Base-by-base conservation (phyloP, 2,113 vertebrate species). In the Tachycineta bicolor region DNA sequence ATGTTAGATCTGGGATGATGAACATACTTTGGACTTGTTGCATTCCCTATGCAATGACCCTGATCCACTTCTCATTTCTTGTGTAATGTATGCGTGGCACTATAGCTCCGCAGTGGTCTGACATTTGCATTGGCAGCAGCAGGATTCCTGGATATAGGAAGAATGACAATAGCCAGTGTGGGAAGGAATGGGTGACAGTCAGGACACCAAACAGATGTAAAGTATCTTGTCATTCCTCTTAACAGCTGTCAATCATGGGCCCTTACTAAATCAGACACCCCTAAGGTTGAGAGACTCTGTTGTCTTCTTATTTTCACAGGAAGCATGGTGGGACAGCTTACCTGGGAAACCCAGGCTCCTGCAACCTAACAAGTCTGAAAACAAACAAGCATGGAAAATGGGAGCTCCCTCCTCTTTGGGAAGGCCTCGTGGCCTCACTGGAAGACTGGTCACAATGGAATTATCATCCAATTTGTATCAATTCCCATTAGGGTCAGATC, bases 141-240 rank as follows among this genome's bases (percentile, higher is more conserved):
- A 85, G 91, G 80, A 96, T 97, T 96, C 97, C 94, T 97, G 92
- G 84, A 64, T 97, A 95, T 97, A 94, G 95, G 92, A 87, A 69
- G 97, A 98, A 98, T 98, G 97, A 98, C 98, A 99, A 98, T 98
- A 97, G 97, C 89, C 91, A 96, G 89, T 96, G 91, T 92, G 93
- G 79, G 92, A 98, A 97, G 97, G 91, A 98, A 97, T 97, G 96
- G 97, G 89, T 97, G 98, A 98, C 87, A 94, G 96, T 96, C 90
- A 97, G 97, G 91, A 96, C 95, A 95, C 96, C 95, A 98, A 98
- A 98, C 97, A 98, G 97, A 98, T 99, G 98, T 98, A 97, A 98
- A 98, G 97, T 98, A 98, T 98, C 98, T 95, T 98, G 97, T 98
- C 97, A 97, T 96, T 97, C 96, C 97, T 96, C 97, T 97, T 90